These are phyloP conservation scores for Phallusia fumigata DNA, from an alignment of 23 tunicate genomes.

Conservation along the genomic window DNA sequence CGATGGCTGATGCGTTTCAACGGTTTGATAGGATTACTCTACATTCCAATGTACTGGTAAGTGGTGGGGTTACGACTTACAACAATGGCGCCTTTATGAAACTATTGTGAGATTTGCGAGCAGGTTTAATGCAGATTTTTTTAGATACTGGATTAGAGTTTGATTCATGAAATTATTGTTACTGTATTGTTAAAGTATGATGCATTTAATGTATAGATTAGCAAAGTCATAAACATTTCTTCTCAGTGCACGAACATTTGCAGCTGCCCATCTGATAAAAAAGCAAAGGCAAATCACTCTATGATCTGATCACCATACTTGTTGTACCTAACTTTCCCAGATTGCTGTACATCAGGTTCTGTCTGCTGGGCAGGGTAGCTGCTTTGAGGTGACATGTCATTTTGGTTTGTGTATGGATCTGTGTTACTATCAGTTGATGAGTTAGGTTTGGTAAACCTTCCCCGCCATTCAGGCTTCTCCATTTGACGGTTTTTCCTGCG, in stretches of 20 bases:
- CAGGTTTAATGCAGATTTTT: no score
- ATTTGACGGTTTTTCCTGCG: neutral
- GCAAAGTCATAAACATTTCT: no score
- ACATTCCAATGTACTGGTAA: constrained; percentile 22
- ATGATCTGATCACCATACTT: neutral
- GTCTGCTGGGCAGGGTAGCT: neutral
- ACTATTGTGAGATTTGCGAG: no score
- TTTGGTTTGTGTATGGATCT: neutral
- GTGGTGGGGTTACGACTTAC: neutral
- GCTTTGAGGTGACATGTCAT: neutral
- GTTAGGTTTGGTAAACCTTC: neutral
- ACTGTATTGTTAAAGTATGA: no score
- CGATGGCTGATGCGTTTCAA: constrained; percentile 16
- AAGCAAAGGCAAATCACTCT: neutral
- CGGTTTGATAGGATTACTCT: constrained; percentile 10
- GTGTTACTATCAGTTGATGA: neutral
- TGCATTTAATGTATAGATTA: no score
- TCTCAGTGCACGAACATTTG: no score
- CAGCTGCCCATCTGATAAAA: neutral
- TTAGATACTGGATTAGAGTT: no score
- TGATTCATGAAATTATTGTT: no score
- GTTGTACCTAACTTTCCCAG: neutral
- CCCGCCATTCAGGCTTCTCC: neutral
- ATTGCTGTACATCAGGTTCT: no score
- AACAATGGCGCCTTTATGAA: no score